Base-by-base conservation (phyloP, 1,140 invertebrate genomes). In the Alviniconcha marisindica region DNA sequence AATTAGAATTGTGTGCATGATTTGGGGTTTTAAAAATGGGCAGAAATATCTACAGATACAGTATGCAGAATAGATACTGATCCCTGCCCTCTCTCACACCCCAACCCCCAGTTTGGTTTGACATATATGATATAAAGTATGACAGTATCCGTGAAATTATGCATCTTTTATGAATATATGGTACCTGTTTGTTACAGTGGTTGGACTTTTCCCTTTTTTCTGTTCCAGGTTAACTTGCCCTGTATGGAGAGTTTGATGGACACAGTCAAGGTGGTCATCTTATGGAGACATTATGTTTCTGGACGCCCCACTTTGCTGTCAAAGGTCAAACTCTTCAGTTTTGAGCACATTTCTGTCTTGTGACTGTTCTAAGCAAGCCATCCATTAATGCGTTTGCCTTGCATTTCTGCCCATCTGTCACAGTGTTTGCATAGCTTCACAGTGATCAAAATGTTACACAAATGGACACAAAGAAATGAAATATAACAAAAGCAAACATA, bases 61-160 rank as follows among this genome's bases (percentile, higher is more conserved):
- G 0, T 54, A 48, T 4, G 81, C 71, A 3, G 31, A 74, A 1
- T 36, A 24, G 21, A 71, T 0, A 18, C n/a, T n/a, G n/a, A n/a
- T n/a, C n/a, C n/a, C n/a, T n/a, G n/a, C n/a, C n/a, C n/a, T n/a
- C n/a, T n/a, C n/a, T n/a, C n/a, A n/a, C n/a, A n/a, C n/a, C n/a
- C n/a, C n/a, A n/a, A n/a, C n/a, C n/a, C n/a, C n/a, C n/a, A n/a
- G n/a, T n/a, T n/a, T n/a, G n/a, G n/a, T n/a, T n/a, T n/a, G n/a
- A n/a, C n/a, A n/a, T n/a, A n/a, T n/a, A 81, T 28, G 60, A 71
- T 66, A 60, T 66, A 81, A 21, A 81, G 2, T 24, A 69, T 48
- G 33, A 81, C 44, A 2, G 3, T 28, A 71, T 66, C 79, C 73
- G 63, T 15, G 24, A 71, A 40, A 44, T 3, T 33, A 77, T 40